Evolutionary conservation across 2,113 vertebrate species (phyloP).

Genomic region (Pseudorasbora parva): DNA sequence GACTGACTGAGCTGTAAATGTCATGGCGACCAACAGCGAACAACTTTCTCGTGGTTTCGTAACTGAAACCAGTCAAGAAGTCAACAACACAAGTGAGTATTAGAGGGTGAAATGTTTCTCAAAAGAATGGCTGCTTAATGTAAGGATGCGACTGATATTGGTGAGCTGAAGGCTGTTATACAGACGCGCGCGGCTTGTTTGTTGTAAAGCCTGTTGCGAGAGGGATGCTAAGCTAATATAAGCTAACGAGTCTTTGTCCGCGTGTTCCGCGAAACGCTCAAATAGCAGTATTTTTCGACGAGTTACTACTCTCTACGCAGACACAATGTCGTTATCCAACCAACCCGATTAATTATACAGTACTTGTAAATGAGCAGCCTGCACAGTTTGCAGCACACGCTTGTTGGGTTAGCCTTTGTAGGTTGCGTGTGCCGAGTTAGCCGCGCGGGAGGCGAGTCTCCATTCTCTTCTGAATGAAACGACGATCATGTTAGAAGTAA

Average conservation of each 20-base stretch:
- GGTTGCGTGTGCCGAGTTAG: conserved; percentile 16
- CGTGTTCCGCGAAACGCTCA: neutral
- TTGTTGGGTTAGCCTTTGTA: neutral
- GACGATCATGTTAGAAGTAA: neutral
- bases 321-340: neutral
- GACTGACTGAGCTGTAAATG: conserved; percentile 48
- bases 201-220: conserved; percentile 1
- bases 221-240: conserved; percentile 34
- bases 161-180: neutral
- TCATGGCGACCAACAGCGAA: conserved; percentile 58
- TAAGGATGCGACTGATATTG: neutral
- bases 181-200: neutral
- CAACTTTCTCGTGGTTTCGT: conserved; percentile 51
- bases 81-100: conserved; percentile 26
- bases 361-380: neutral
- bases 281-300: neutral
- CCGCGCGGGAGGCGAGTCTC: neutral
- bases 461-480: conserved; percentile 1
- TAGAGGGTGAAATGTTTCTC: neutral
- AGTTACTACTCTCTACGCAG: neutral
- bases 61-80: conserved; percentile 31
- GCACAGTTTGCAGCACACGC: neutral
- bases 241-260: conserved; percentile 36
- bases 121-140: neutral
- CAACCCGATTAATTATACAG: neutral